Base-by-base conservation (phyloP, 2,113 vertebrate species). In the Delphinapterus leucas region DNA sequence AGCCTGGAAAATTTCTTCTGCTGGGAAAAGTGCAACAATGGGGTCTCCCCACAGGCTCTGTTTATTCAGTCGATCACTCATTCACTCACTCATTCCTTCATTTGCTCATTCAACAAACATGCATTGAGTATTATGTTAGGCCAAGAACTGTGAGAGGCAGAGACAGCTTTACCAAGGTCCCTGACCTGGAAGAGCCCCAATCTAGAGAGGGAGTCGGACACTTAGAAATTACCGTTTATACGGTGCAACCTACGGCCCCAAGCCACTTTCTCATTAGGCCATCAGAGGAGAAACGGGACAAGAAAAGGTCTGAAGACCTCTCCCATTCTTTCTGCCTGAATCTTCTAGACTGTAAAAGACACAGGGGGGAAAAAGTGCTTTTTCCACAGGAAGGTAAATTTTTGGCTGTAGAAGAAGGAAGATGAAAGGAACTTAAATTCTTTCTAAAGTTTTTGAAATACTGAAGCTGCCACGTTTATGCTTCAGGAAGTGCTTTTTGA, bases 1-100 rank as follows among this genome's bases (percentile, higher is more conserved):
- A 90, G 87, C 87, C 93, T 92, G 87, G 96, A 97, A 97, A 97
- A 95, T 93, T 41, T 93, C 95, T 97, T 97, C 97, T 97, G 53
- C 85, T 91, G 95, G 68, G 60, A 96, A 96, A 97, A 84, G 76
- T 92, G 96, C 68, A 96, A 83, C 79, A 91, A 80, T 73, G 44
- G 31, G 26, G 67, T 95, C 90, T 97, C 92, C 94, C 90, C 26
- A 92, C 31, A 81, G 96, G 65, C 44, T 76, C 53, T 80, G 41
- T 71, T 89, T 74, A 82, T 21, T 86, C 21, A 79, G 0, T 61
- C 49, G 79, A 4, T 95, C 95, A 83, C 3, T 96, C 83, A 49
- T 18, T 95, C 82, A 90, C 13, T 90, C 95, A 93, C 31, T 96
- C 74, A 71, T 63, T 96, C 61, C 79, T 76, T 96, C 84, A 58